Base-by-base conservation (phyloP, 2,888 invertebrate species). In the Micoletzkya japonica region DNA sequence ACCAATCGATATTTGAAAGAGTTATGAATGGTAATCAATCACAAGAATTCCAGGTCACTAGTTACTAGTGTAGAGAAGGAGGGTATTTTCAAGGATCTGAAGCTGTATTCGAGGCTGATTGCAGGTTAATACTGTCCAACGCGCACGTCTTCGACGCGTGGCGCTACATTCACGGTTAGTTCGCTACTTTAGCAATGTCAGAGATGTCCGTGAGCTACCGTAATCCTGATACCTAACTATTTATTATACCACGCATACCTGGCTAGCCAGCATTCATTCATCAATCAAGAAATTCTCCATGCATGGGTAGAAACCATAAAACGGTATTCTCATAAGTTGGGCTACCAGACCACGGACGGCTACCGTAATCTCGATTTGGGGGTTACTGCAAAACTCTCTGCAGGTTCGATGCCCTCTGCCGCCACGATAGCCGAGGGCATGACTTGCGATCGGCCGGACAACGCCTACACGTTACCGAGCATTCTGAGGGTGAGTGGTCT, bases 401-500 rank as follows among this genome's bases (percentile, higher is more conserved):
- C 64, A 66, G 64, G 64, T 2, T 37, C 10, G 28, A 54, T 30
- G 24, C 58, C 57, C 30, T 57, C 44, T 20, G 37, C 57, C 10
- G 61, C 28, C 1, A 52, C 28, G 17, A 30, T 76, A 24, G 83
- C 84, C 30, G 74, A 85, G 14, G 88, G 89, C 67, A 91, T 91
- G 49, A 97, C 97, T 20, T 91, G 91, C 86, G 92, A 92, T 82
- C 90, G 90, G 81, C 89, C 90, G 6, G 90, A 90, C 76, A 98
- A 97, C 86, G 92, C 92, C 77, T 97, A 94, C 85, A 91, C 93
- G 0, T 87, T 39, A 7, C 28, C 6, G 28, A 28, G n/a, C 39
- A 20, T 49, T 39, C 6, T 30, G 44, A 44, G 44, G 17, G 44
- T 44, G 44, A 14, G 17, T 20, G 44, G 17, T 14, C 44, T 10